phyloP scores from a whole-genome alignment of 1,140 invertebrate species.

The Meteorus sp. region DNA sequence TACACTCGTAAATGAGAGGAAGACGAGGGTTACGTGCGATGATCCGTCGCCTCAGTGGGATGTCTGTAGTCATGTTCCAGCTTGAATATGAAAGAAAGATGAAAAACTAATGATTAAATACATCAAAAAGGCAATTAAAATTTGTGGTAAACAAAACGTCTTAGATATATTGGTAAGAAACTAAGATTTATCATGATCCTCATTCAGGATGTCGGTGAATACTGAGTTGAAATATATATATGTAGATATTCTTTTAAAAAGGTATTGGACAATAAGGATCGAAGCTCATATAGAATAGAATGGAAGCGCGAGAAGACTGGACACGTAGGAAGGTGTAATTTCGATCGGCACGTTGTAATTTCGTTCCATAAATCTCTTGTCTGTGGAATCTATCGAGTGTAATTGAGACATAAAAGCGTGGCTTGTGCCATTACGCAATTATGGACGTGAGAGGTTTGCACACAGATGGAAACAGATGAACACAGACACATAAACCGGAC shows the following conservation, averaged over 20 bases:
- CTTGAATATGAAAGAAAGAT: not conserved
- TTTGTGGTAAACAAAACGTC: not conserved
- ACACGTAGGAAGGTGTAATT: slow-evolving; percentile 34
- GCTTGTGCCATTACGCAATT: slow-evolving; percentile 32
- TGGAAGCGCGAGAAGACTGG: not conserved
- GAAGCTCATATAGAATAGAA: not conserved
- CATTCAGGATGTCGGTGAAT: not conserved
- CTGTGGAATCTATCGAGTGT: slow-evolving; percentile 30
- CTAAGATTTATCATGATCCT: not conserved
- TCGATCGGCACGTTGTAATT: slow-evolving; percentile 36
- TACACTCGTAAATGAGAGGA: not conserved
- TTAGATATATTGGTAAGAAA: not conserved
- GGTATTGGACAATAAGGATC: not conserved
- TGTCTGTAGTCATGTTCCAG: no score
- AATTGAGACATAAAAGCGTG: slow-evolving; percentile 38
- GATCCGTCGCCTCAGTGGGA: not conserved
- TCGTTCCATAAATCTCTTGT: slow-evolving; percentile 35
- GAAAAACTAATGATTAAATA: not conserved
- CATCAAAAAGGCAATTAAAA: not conserved
- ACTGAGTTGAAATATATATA: not conserved
- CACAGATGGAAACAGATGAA: not conserved
- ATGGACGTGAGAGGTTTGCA: slow-evolving; percentile 21
- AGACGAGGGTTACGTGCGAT: not conserved
- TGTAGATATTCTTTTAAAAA: no score
- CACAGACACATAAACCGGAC: not conserved